These are phyloP conservation scores for Ectemnius continuus DNA, from an alignment of 2,888 invertebrate genomes.

Conservation along the genomic window DNA sequence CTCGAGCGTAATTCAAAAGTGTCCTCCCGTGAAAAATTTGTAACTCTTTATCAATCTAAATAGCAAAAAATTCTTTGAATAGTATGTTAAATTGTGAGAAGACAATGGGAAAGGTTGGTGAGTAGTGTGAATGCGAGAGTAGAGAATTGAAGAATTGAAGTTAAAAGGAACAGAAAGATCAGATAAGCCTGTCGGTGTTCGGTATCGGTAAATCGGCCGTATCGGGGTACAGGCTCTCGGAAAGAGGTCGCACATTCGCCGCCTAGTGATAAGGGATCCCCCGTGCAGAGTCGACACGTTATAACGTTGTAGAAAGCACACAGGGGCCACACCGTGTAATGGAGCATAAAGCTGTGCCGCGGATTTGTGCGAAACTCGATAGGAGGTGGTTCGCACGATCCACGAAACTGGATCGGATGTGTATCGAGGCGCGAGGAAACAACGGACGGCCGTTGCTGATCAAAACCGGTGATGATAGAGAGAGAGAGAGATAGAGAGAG, in stretches of 20 bases:
- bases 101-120: too few relatives aligned
- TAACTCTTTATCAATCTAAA: too few relatives aligned
- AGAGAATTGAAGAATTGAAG: not conserved
- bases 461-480: slow-evolving; percentile 33
- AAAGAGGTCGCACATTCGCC: slow-evolving; percentile 24
- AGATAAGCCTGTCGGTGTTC: too few relatives aligned
- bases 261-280: slow-evolving; percentile 28
- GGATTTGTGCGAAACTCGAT: slow-evolving; percentile 65
- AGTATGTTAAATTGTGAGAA: too few relatives aligned
- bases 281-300: slow-evolving; percentile 14
- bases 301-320: slow-evolving; percentile 39
- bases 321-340: slow-evolving; percentile 37
- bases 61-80: too few relatives aligned
- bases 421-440: slow-evolving; percentile 53
- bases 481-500: slow-evolving; percentile 6
- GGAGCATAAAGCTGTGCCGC: slow-evolving; percentile 54
- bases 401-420: slow-evolving; percentile 65
- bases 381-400: slow-evolving; percentile 64
- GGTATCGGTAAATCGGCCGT: slow-evolving; percentile 22
- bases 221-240: slow-evolving; percentile 13
- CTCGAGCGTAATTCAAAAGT: too few relatives aligned
- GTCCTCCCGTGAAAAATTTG: too few relatives aligned
- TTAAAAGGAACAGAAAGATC: not conserved
- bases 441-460: slow-evolving; percentile 43
- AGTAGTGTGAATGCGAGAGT: too few relatives aligned